Conservation (phyloP, 2,113 vertebrate genomes). For the Rhynchopsitta pachyrhyncha region DNA sequence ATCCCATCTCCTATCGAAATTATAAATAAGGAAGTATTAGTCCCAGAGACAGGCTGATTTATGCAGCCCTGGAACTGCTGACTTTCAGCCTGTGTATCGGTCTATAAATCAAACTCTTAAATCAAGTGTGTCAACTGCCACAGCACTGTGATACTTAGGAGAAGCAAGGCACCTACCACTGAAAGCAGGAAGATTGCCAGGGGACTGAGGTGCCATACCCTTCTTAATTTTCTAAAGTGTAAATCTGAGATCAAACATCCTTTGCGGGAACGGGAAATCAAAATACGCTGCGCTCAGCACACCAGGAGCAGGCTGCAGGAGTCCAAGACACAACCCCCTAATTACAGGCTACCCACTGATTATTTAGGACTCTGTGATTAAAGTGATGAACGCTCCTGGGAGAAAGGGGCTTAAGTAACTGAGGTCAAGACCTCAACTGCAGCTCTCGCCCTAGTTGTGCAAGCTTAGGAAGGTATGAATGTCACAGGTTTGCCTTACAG, state of each 20-base stretch:
- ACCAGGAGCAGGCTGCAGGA: constrained; percentile 55
- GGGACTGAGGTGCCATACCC: constrained; percentile 17
- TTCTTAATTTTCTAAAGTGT: constrained; percentile 53
- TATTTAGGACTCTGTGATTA: constrained; percentile 71
- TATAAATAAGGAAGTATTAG: constrained; percentile 69
- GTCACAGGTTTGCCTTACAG: constrained; percentile 60
- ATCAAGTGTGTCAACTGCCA: constrained; percentile 57
- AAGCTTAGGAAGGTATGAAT: constrained; percentile 57
- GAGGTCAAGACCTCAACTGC: constrained; percentile 66
- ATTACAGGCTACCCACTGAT: constrained; percentile 71
- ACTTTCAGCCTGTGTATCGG: constrained; percentile 64
- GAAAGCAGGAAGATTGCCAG: constrained; percentile 49
- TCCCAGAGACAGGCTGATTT: constrained; percentile 69
- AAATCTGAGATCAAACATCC: constrained; percentile 68
- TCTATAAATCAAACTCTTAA: constrained; percentile 70
- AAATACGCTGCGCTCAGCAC: constrained; percentile 57
- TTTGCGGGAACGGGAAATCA: constrained; percentile 34
- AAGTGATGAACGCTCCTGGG: constrained; percentile 61
- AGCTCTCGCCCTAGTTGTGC: constrained; percentile 10
- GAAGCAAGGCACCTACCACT: constrained; percentile 46
- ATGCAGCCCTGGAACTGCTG: constrained; percentile 61
- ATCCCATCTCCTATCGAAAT: constrained; percentile 68
- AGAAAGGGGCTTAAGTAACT: constrained; percentile 68
- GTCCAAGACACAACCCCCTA: constrained; percentile 63
- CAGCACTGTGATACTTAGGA: not conserved